Percentiles rank a stretch among this genome's conserved stretches.
phyloP scores from a whole-genome alignment of 2,888 invertebrate species.

The Sminthurinus aureus region DNA sequence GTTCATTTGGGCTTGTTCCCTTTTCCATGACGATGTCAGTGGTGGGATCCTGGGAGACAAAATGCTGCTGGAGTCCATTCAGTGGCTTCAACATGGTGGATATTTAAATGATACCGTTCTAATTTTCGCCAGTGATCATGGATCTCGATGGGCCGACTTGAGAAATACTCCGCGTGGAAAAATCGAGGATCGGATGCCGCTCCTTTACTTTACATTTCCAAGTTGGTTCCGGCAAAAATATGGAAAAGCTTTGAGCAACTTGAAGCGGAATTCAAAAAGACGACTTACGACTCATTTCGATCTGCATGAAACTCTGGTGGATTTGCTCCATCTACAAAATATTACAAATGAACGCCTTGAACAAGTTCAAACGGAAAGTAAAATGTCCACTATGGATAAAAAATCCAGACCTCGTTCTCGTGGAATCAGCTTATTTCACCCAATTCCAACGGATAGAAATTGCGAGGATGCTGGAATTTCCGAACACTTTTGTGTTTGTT shows the following conservation, averaged over 20 bases:
- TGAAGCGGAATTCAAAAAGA: slow-evolving; percentile 62
- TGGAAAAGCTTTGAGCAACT: slow-evolving; percentile 70
- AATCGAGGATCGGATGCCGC: slow-evolving; percentile 83
- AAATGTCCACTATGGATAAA: no score
- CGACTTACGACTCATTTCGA: slow-evolving; percentile 83
- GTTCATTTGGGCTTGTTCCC: slow-evolving; percentile 83
- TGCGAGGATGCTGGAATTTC: slow-evolving; percentile 81
- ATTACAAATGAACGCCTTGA: slow-evolving; percentile 22
- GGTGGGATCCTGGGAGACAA: slow-evolving; percentile 78
- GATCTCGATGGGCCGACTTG: slow-evolving; percentile 85
- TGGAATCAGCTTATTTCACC: slow-evolving; percentile 79
- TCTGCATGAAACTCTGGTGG: slow-evolving; percentile 65
- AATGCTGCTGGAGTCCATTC: slow-evolving; percentile 70
- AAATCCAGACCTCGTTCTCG: no score
- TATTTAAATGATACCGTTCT: slow-evolving; percentile 75
- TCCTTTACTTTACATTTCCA: slow-evolving; percentile 78
- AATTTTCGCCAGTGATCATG: slow-evolving; percentile 85
- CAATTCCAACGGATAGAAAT: slow-evolving; percentile 75
- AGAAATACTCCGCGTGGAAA: slow-evolving; percentile 77
- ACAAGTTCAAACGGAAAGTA: slow-evolving; percentile 55
- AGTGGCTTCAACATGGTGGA: slow-evolving; percentile 66
- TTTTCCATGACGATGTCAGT: slow-evolving; percentile 86
- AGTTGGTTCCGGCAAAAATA: slow-evolving; percentile 73
- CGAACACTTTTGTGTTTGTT: slow-evolving; percentile 89
- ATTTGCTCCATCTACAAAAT: slow-evolving; percentile 41